Evolutionary conservation across 2,797 vertebrate species (phyloP).

Genomic region (Erethizon dorsatum): DNA sequence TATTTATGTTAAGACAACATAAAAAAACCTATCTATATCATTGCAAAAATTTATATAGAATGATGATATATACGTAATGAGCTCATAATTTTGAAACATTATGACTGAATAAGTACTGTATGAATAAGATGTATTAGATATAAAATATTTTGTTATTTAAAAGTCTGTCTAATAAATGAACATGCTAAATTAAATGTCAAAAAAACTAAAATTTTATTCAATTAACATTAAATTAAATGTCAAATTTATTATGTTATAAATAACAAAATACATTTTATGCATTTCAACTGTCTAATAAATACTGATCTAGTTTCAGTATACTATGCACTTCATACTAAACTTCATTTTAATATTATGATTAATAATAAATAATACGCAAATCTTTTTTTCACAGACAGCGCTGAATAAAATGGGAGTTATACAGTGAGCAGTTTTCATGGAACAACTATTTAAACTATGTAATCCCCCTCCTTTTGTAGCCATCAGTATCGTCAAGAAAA

Average conservation of each 20-base stretch:
- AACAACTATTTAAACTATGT: not conserved
- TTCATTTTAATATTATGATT: slow-evolving; percentile 51
- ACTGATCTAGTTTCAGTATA: not conserved
- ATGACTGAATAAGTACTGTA: not conserved
- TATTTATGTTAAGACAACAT: slow-evolving; percentile 18
- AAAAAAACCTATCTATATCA: slow-evolving; percentile 34
- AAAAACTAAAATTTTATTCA: not conserved
- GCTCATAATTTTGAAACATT: slow-evolving; percentile 18
- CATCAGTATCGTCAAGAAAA: slow-evolving; percentile 10
- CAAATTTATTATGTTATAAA: not conserved
- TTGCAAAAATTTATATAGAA: not conserved
- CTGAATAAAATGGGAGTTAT: not conserved
- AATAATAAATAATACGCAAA: slow-evolving; percentile 56
- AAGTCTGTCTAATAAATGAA: slow-evolving; percentile 56
- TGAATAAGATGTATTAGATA: slow-evolving; percentile 38
- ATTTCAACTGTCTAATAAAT: slow-evolving; percentile 64
- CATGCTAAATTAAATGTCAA: slow-evolving; percentile 48
- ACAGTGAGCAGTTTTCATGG: not conserved
- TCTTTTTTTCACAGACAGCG: slow-evolving; percentile 20
- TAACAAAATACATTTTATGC: slow-evolving; percentile 16
- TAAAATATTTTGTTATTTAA: not conserved
- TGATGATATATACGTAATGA: not conserved
- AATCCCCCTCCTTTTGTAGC: not conserved
- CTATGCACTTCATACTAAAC: slow-evolving; percentile 28
- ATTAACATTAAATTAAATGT: slow-evolving; percentile 26